A percentile compares a stretch with the other conserved stretches of the same genome.
These are phyloP conservation scores for Tyrophagus putrescentiae DNA, from an alignment of 1,140 invertebrate genomes.

Conservation along the genomic window DNA sequence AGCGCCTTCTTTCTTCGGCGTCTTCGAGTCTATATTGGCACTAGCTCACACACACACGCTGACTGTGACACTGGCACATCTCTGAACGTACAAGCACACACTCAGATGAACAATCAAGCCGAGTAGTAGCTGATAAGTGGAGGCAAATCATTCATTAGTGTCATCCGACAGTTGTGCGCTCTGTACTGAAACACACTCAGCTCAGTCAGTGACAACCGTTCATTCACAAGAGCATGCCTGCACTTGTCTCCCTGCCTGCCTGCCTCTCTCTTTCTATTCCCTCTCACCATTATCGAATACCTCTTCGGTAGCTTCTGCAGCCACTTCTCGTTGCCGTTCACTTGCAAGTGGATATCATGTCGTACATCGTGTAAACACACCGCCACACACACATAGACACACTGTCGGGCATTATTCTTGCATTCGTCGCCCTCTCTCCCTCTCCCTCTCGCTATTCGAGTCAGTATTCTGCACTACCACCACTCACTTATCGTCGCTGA, in stretches of 20 bases:
- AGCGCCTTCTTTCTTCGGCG: neutral
- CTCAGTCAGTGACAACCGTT: slow-evolving; percentile 4
- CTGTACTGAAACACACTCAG: neutral
- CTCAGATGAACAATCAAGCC: slow-evolving; percentile 3
- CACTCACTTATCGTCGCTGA: slow-evolving; percentile 11
- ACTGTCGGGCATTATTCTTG: neutral
- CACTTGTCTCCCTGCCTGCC: too few relatives aligned
- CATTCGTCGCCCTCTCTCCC: neutral
- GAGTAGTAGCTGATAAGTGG: slow-evolving; percentile 14
- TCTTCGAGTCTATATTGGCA: neutral
- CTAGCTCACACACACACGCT: neutral
- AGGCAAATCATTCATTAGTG: slow-evolving; percentile 16
- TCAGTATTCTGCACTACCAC: too few relatives aligned
- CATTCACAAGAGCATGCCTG: too few relatives aligned
- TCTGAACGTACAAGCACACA: too few relatives aligned
- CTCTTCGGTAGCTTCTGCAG: neutral
- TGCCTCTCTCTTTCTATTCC: neutral
- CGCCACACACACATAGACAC: too few relatives aligned
- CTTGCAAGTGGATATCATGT: neutral
- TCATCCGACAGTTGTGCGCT: neutral
- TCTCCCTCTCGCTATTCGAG: slow-evolving; percentile 2
- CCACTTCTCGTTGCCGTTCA: too few relatives aligned
- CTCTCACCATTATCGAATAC: slow-evolving; percentile 6
- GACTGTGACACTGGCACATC: too few relatives aligned
- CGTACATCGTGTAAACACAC: slow-evolving; percentile 7